These are phyloP conservation scores for Sinelater perroti DNA, from an alignment of 2,888 invertebrate species.

Conservation along the genomic window DNA sequence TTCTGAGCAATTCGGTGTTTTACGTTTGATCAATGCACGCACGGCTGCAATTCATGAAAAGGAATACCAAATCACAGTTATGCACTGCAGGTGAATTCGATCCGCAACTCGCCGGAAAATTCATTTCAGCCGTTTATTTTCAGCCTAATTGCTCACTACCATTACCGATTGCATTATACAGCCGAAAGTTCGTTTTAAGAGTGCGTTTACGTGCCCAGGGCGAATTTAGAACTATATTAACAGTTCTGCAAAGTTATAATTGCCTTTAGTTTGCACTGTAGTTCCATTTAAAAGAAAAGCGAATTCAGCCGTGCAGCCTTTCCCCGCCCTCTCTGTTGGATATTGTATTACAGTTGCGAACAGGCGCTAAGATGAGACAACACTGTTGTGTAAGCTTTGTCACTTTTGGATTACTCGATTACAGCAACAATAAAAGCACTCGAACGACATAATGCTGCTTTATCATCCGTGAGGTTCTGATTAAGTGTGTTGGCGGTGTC, in stretches of 20 bases:
- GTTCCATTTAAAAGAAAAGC: not conserved
- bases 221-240: not conserved
- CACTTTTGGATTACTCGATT: constrained; percentile 26
- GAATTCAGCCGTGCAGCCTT: no score
- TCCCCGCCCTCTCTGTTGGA: not conserved
- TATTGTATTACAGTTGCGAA: constrained; percentile 4
- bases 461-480: constrained; percentile 20
- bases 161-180: constrained; percentile 15
- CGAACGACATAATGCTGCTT: constrained; percentile 27
- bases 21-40: constrained; percentile 21
- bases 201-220: not conserved
- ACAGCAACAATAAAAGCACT: constrained; percentile 31
- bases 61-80: constrained; percentile 14
- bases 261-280: not conserved
- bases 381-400: constrained; percentile 7
- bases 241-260: not conserved
- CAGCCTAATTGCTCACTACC: constrained; percentile 8
- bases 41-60: constrained; percentile 18
- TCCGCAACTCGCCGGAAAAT: constrained; percentile 10
- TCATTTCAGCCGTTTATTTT: constrained; percentile 11
- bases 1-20: constrained; percentile 13
- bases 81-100: constrained; percentile 18
- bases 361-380: not conserved
- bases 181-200: constrained; percentile 5
- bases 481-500: constrained; percentile 16